A percentile compares a stretch with the other conserved stretches of the same genome.
phyloP scores from a whole-genome alignment of 2,888 invertebrate genomes.

The Dichetophora obliterata region DNA sequence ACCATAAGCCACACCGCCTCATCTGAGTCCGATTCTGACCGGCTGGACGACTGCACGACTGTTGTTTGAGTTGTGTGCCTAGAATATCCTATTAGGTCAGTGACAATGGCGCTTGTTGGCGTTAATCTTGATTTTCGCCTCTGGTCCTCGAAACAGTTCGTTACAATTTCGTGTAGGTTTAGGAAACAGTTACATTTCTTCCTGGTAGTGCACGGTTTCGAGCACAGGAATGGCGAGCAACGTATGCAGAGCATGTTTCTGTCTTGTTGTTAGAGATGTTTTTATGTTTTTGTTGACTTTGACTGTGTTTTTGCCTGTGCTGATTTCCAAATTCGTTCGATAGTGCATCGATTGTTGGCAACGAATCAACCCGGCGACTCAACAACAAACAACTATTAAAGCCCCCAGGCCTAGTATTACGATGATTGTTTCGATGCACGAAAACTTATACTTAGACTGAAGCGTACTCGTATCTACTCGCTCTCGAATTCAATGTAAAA shows the following conservation, averaged over 20 bases:
- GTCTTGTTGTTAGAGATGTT: slow-evolving; percentile 7
- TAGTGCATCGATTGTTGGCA: slow-evolving; percentile 11
- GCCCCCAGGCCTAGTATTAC: slow-evolving; percentile 10
- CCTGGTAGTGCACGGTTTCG: neutral
- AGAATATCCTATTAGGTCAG: slow-evolving; percentile 47
- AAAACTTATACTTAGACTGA: neutral
- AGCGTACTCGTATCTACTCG: neutral
- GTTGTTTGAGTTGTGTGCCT: slow-evolving; percentile 26
- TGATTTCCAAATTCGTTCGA: slow-evolving; percentile 18
- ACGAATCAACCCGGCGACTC: neutral
- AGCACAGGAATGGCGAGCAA: neutral
- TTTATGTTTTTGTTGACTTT: slow-evolving; percentile 15
- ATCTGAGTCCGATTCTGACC: neutral
- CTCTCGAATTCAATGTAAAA: neutral
- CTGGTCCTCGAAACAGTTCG: neutral
- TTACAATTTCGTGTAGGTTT: slow-evolving; percentile 17
- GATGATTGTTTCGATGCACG: slow-evolving; percentile 14
- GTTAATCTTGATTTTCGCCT: slow-evolving; percentile 44
- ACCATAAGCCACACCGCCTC: neutral
- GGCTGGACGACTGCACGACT: neutral
- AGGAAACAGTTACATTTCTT: neutral
- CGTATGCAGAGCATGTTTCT: slow-evolving; percentile 5
- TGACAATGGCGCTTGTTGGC: slow-evolving; percentile 46
- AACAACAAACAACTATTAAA: neutral
- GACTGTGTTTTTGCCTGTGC: slow-evolving; percentile 3